Evolutionary conservation across 2,888 invertebrate species (phyloP).

Genomic region (Cecidostiba fungosa): DNA sequence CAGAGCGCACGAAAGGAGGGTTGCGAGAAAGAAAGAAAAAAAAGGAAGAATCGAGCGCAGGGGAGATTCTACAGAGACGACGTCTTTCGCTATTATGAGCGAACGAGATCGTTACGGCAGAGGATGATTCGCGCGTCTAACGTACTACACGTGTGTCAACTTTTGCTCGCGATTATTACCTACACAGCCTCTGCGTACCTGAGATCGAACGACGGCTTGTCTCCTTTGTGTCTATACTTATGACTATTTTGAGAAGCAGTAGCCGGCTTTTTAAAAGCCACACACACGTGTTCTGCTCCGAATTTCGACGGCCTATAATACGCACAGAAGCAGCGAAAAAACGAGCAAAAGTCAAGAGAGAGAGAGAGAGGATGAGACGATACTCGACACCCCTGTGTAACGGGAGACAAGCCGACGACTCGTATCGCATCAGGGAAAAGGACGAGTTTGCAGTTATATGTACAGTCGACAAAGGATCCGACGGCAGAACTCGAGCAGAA

Average conservation of each 20-base stretch:
- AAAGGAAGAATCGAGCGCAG: background rate
- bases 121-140: background rate
- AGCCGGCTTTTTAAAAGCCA: background rate
- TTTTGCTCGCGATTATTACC: background rate
- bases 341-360: background rate
- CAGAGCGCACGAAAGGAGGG: conserved; percentile 38
- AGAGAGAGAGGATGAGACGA: conserved; percentile 60
- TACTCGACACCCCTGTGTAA: conserved; percentile 76
- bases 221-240: too few relatives aligned
- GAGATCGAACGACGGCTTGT: too few relatives aligned
- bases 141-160: background rate
- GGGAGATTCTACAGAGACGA: background rate
- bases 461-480: background rate
- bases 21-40: conserved; percentile 7
- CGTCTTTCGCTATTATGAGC: background rate
- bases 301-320: background rate
- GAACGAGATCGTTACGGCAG: background rate
- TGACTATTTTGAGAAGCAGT: background rate
- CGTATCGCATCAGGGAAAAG: background rate
- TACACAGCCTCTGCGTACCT: too few relatives aligned
- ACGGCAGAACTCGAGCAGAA: conserved; percentile 35
- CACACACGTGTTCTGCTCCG: background rate
- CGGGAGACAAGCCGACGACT: conserved; percentile 68
- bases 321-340: background rate
- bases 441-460: background rate